Conservation (phyloP, 2,797 vertebrate species). For the Eremophila alpestris region DNA sequence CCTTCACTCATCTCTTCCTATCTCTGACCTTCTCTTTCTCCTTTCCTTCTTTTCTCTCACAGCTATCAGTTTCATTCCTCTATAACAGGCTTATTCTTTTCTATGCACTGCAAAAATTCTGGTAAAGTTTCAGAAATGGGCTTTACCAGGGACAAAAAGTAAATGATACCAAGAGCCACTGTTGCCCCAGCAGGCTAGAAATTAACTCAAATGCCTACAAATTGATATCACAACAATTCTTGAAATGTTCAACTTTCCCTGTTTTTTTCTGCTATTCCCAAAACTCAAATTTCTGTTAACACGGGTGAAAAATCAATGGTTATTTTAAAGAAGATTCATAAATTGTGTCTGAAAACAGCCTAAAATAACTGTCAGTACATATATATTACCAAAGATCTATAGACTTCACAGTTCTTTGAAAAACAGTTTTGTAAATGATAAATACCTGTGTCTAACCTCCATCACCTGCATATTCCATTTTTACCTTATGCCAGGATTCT, state of each 20-base stretch:
- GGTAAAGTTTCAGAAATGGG: background rate
- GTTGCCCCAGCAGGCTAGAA: background rate
- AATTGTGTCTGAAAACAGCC: background rate
- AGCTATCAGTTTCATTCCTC: background rate
- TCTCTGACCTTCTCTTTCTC: too few species aligned
- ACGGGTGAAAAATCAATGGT: background rate
- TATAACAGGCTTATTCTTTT: background rate
- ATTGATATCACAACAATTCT: background rate
- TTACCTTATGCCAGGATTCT: constrained; percentile 64
- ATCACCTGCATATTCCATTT: constrained; percentile 60
- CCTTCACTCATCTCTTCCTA: rapidly evolving
- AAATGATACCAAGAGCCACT: background rate
- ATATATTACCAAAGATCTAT: background rate
- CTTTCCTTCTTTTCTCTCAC: background rate
- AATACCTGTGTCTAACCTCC: constrained; percentile 45
- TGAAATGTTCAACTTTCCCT: background rate
- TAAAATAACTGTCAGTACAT: background rate
- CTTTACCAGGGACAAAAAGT: background rate
- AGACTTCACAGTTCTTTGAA: constrained; percentile 30
- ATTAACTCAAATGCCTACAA: background rate
- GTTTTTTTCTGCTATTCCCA: background rate
- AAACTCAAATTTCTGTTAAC: background rate
- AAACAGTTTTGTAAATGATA: constrained; percentile 55
- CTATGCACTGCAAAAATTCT: background rate
- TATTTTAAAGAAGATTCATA: background rate